Evolutionary conservation across 2,113 vertebrate genomes (phyloP), one percentile per base, ranked within the genome.

Genomic region (Piliocolobus tephrosceles): DNA sequence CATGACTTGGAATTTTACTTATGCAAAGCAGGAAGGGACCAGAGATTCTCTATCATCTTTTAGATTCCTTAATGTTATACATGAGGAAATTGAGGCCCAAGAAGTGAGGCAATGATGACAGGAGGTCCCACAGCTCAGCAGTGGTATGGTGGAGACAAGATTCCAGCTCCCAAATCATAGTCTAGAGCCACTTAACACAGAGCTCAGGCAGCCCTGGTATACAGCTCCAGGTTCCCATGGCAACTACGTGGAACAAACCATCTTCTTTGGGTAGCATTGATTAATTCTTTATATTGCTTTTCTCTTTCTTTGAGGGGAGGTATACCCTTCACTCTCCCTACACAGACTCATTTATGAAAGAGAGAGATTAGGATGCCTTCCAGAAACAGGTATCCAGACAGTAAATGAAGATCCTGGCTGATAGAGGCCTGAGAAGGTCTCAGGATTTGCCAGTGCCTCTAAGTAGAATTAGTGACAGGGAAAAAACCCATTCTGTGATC

Each of bases 191-290:
- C 20, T 12, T 87, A 84, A 81, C 30, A 5, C 79, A 58, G 43
- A 78, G 64, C 61, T 92, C 61, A 47, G 61, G 61, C 30, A 68
- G 55, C 68, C 75, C 75, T 88, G 61, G 40, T 75, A 76, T 72
- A 43, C 0, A 1, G 40, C 70, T 85, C 88, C 76, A 94, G 95
- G 96, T 97, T 97, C 85, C 97, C 91, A 97, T 95, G 91, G 97
- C 66, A 97, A 97, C 96, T 80, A 8, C 35, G 32, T 17, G 23
- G 97, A 70, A 32, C 75, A 94, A 76, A 97, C 81, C 88, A 52
- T 95, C 78, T 66, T 88, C 68, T 92, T 70, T 64, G 81, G 55
- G 43, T 92, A 86, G 64, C 47, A 50, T 12, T 75, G 88, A 89
- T 8, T 95, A 68, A 68, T 90, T 78, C 68, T 86, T 91, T 70